Evolutionary conservation across 2,113 vertebrate species (phyloP), one percentile per base, ranked within the genome.

Genomic region (Lagopus muta): DNA sequence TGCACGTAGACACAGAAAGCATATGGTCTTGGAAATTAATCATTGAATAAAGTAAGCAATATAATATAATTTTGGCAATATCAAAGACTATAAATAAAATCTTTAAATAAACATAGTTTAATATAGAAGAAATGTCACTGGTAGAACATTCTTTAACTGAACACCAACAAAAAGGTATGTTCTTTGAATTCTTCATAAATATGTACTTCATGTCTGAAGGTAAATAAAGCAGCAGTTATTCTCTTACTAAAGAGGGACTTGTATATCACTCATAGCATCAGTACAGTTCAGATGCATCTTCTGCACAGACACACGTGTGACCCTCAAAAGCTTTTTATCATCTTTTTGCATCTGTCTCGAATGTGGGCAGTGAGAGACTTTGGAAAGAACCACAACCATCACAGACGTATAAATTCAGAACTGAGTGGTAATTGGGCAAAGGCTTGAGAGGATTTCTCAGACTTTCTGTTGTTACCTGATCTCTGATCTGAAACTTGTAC

Each of bases 1-100:
- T 87, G 52, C 45, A 60, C 71, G 10, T 38, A 91, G 38, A 78
- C 36, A 45, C 74, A 42, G 86, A 90, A 89, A 89, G 45, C 38
- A 80, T 91, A 65, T 75, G 55, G 27, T 42, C 90, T 43, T 71
- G 48, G 36, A 43, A 97, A 87, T 92, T 89, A 72, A 78, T 93
- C 13, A 71, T 17, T 69, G 67, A 89, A 75, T 65, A 91, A 55
- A 70, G 50, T 62, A 94, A 67, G 15, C 28, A 71, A 32, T 55
- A 58, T 92, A 32, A 40, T 54, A 24, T 57, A 79, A 61, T 91
- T 74, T 69, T 72, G 80, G 32, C 30, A 67, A 21, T 32, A 85
- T 65, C 75, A 69, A 85, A 16, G 3, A 45, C 30, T 30, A 30
- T n/a, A 86, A 60, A 61, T 92, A 64, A 54, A 43, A 6, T 16